Conservation (phyloP, 2,888 invertebrate species). For the Anaspis maculata region DNA sequence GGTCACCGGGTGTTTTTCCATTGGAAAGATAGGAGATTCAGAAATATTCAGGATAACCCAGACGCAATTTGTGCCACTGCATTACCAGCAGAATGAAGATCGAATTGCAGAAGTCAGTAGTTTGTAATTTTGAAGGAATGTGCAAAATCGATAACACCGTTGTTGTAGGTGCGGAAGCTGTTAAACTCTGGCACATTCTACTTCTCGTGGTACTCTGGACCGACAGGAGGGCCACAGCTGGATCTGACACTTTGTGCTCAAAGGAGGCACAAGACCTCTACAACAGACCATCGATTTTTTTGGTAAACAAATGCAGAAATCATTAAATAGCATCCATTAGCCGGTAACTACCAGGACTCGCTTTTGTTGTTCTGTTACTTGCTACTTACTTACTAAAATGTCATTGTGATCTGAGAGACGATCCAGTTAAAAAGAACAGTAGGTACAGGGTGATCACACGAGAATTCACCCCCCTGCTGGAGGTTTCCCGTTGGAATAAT, state of each 20-base stretch:
- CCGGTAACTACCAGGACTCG: too few species aligned
- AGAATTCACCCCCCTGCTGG: too few species aligned
- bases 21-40: slow-evolving; percentile 89
- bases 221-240: slow-evolving; percentile 43
- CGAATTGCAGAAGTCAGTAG: slow-evolving; percentile 48
- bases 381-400: too few species aligned
- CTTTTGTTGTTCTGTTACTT: too few species aligned
- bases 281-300: slow-evolving; percentile 92
- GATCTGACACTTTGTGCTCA: slow-evolving; percentile 95
- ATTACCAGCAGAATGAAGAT: slow-evolving; percentile 60
- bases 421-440: too few species aligned
- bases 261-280: slow-evolving; percentile 67
- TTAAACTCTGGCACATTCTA: slow-evolving; percentile 98
- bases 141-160: not conserved
- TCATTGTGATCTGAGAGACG: too few species aligned
- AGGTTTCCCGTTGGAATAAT: too few species aligned
- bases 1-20: slow-evolving; percentile 92
- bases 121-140: not conserved
- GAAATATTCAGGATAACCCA: slow-evolving; percentile 94
- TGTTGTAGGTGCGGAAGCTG: slow-evolving; percentile 59
- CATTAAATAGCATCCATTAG: too few species aligned
- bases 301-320: slow-evolving; percentile 66
- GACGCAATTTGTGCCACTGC: slow-evolving; percentile 82
- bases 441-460: too few species aligned
- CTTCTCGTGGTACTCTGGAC: slow-evolving; percentile 68